phyloP scores from a whole-genome alignment of 1,140 invertebrate genomes.

The Zophobas atratus region DNA sequence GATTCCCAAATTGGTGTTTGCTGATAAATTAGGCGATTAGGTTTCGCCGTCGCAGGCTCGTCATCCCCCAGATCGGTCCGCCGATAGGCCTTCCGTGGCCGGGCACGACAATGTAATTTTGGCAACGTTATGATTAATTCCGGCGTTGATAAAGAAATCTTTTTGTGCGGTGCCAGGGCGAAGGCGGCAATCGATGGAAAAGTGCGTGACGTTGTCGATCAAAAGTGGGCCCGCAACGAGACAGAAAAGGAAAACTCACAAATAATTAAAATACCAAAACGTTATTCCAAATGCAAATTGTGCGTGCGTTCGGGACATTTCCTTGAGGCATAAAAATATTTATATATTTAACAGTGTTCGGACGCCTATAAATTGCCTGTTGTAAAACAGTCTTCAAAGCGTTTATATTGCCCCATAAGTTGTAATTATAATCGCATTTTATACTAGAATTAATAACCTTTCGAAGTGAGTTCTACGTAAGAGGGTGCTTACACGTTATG shows the following conservation, averaged over 20 bases:
- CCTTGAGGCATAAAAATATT: conserved; percentile 44
- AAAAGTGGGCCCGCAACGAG: conserved; percentile 1
- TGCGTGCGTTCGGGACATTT: conserved; percentile 45
- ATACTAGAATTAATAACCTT: conserved; percentile 38
- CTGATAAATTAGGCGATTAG: conserved; percentile 15
- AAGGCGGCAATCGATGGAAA: conserved; percentile 22
- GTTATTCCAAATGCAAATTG: conserved; percentile 48
- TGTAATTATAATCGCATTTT: conserved; percentile 51
- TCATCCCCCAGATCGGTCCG: neutral
- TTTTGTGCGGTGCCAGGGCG: conserved; percentile 38
- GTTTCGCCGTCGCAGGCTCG: neutral
- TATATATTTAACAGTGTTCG: conserved; percentile 38
- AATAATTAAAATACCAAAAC: conserved; percentile 43
- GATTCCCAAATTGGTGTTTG: conserved; percentile 1
- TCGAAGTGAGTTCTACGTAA: conserved; percentile 41
- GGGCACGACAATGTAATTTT: conserved; percentile 27
- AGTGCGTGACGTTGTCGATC: conserved; percentile 31
- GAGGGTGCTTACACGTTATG: conserved; percentile 46
- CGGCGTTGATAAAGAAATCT: conserved; percentile 40
- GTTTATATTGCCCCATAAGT: conserved; percentile 44
- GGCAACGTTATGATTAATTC: conserved; percentile 29
- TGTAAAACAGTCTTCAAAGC: conserved; percentile 45
- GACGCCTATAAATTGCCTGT: conserved; percentile 47
- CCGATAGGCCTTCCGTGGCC: conserved; percentile 12
- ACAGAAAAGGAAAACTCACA: conserved; percentile 36